These are phyloP conservation scores for Anthrax anthrax DNA, from an alignment of 2,888 invertebrate genomes.

Conservation along the genomic window DNA sequence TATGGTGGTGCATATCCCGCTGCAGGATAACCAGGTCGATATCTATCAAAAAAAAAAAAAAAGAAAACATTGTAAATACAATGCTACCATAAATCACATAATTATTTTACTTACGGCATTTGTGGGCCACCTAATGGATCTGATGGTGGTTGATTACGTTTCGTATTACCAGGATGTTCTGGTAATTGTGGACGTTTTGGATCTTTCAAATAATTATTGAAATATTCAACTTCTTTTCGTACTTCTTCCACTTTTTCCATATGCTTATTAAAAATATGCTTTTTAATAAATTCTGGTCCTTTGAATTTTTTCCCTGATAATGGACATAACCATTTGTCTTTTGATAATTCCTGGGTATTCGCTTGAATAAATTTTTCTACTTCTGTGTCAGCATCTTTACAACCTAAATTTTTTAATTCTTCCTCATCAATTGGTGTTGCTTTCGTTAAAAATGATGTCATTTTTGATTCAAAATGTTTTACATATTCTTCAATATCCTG, in stretches of 20 bases:
- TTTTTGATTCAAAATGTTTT: conserved; percentile 76
- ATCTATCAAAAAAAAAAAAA: conserved; percentile 15
- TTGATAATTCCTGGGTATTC: conserved; percentile 91
- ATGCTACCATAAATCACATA: not conserved
- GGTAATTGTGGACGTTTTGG: conserved; percentile 87
- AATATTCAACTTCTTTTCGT: conserved; percentile 90
- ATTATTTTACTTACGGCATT: conserved; percentile 5
- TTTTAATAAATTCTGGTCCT: conserved; percentile 94
- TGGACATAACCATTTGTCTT: conserved; percentile 98
- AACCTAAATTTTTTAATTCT: conserved; percentile 70
- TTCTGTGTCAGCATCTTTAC: conserved; percentile 48
- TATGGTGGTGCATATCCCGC: conserved; percentile 36
- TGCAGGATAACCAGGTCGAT: conserved; percentile 23
- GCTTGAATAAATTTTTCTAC: conserved; percentile 89
- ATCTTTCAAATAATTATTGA: conserved; percentile 92
- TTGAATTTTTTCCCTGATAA: conserved; percentile 98
- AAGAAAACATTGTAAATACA: not conserved
- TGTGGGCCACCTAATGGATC: conserved; percentile 4
- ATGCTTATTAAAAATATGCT: conserved; percentile 97
- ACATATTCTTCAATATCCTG: conserved; percentile 49
- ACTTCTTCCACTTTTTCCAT: conserved; percentile 94
- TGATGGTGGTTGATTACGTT: conserved; percentile 15
- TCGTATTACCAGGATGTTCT: conserved; percentile 51
- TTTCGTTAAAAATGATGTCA: conserved; percentile 76
- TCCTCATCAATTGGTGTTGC: conserved; percentile 58